phyloP scores from a whole-genome alignment of 23 tunicate genomes.

The Phallusia fumigata region DNA sequence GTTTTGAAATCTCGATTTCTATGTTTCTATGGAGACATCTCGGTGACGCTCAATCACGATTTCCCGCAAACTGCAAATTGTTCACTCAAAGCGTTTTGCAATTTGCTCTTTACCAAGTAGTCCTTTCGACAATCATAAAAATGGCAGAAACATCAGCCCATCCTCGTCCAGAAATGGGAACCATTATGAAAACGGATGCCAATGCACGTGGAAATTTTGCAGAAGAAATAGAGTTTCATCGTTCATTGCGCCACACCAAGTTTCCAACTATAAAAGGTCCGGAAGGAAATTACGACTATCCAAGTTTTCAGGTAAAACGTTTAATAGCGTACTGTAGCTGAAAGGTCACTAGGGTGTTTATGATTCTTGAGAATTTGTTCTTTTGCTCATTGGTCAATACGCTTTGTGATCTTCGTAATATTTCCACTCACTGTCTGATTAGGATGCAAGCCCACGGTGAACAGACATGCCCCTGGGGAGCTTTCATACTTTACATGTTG shows the following conservation, averaged over 20 bases:
- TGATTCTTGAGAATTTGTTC: no score
- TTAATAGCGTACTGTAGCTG: neutral
- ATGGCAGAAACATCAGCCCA: slow-evolving; percentile 90
- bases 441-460: no score
- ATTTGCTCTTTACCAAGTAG: neutral
- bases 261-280: slow-evolving; percentile 86
- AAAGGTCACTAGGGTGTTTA: no score
- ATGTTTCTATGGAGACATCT: neutral
- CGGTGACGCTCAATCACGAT: neutral
- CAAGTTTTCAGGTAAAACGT: slow-evolving; percentile 86
- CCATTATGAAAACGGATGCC: slow-evolving; percentile 68
- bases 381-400: no score
- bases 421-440: no score
- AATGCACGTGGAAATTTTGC: slow-evolving; percentile 74
- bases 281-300: slow-evolving; percentile 85
- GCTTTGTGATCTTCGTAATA: no score
- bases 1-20: neutral
- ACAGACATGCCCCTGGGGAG: no score
- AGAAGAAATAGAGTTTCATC: slow-evolving; percentile 67
- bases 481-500: neutral
- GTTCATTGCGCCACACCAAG: slow-evolving; percentile 74
- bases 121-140: neutral
- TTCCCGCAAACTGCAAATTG: neutral
- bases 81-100: neutral
- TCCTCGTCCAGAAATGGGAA: slow-evolving; percentile 77